Evolutionary conservation across 2,888 invertebrate genomes (phyloP).

Genomic region (Drosophila silvestris): DNA sequence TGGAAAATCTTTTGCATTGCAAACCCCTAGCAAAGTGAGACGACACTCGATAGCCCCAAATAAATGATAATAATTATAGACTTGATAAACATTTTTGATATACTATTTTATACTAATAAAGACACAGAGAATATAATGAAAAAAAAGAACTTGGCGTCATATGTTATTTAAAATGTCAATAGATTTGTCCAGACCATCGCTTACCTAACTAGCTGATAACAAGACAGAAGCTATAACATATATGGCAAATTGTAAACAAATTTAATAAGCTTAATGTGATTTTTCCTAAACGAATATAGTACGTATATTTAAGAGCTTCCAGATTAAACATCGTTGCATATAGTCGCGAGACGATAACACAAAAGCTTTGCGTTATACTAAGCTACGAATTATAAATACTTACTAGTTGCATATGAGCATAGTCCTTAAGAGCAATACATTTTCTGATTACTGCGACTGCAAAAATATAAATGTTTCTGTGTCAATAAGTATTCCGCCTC

Average conservation of each 20-base stretch:
- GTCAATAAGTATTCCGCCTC: constrained; percentile 1
- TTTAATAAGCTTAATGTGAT: not conserved
- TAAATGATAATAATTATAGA: constrained; percentile 80
- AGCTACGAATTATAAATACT: constrained; percentile 1
- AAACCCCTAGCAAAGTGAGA: constrained; percentile 42
- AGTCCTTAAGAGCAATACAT: constrained; percentile 11
- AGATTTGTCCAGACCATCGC: not conserved
- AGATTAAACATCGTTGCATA: not conserved
- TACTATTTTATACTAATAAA: constrained; percentile 80
- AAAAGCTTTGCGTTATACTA: not conserved
- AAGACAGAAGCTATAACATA: not conserved
- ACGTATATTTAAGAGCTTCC: not conserved
- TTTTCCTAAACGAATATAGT: not conserved
- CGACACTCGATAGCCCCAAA: constrained; percentile 60
- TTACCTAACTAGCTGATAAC: not conserved
- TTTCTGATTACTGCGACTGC: constrained; percentile 22
- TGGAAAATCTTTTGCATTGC: constrained; percentile 53
- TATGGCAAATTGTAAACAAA: not conserved
- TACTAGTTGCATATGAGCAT: constrained; percentile 1
- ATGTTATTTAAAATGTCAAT: not conserved
- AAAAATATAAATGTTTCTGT: not conserved
- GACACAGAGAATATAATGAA: constrained; percentile 58
- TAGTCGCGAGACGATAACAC: constrained; percentile 14
- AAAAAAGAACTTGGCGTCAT: not conserved
- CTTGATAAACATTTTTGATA: constrained; percentile 79